Evolutionary conservation across 2,888 invertebrate genomes (phyloP).

Genomic region (Agriopis leucophaearia): DNA sequence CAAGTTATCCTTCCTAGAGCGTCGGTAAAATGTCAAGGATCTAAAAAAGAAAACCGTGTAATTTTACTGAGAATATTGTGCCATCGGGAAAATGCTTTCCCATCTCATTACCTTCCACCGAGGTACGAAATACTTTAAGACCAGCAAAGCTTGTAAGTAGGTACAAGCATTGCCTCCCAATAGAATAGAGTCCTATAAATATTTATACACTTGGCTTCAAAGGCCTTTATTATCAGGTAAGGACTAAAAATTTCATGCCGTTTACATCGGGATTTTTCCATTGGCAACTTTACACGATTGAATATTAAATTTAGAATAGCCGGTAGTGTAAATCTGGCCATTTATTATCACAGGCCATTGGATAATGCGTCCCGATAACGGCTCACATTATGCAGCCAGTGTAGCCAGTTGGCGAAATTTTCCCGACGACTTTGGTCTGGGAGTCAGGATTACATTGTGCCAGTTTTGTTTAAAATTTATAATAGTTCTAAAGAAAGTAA

Average conservation of each 20-base stretch:
- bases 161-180: slow-evolving; percentile 16
- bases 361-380: slow-evolving; percentile 51
- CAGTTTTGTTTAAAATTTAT: slow-evolving; percentile 5
- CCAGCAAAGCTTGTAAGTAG: slow-evolving; percentile 23
- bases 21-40: slow-evolving; percentile 5
- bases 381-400: slow-evolving; percentile 56
- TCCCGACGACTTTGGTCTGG: slow-evolving; percentile 26
- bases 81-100: slow-evolving; percentile 14
- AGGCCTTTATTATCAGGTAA: slow-evolving; percentile 25
- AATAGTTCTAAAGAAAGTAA: too few relatives aligned
- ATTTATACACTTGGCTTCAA: slow-evolving; percentile 31
- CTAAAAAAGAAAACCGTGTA: slow-evolving; percentile 9
- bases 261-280: slow-evolving; percentile 30
- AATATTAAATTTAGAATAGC: slow-evolving; percentile 56
- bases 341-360: slow-evolving; percentile 56
- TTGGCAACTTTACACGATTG: slow-evolving; percentile 38
- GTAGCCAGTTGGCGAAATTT: slow-evolving; percentile 44
- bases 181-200: slow-evolving; percentile 31
- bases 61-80: slow-evolving; percentile 5
- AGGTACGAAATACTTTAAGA: slow-evolving; percentile 25
- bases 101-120: slow-evolving; percentile 24
- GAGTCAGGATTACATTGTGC: background rate
- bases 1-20: background rate
- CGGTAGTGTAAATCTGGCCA: slow-evolving; percentile 50
- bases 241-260: slow-evolving; percentile 25